phyloP scores from a whole-genome alignment of 2,888 invertebrate species.

The Cosmia pyralina region DNA sequence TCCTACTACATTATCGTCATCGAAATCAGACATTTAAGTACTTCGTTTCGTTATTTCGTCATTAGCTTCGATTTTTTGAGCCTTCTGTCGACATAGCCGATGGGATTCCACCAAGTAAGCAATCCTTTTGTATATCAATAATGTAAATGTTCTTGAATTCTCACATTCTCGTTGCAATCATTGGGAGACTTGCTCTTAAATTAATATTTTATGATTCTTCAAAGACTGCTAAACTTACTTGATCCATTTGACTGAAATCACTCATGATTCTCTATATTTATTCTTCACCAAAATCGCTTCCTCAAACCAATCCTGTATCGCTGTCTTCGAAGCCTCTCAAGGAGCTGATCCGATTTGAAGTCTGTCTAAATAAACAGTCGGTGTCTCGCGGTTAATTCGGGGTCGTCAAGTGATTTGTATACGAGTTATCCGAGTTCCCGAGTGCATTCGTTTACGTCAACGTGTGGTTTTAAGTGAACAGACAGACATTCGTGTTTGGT shows the following conservation, averaged over 20 bases:
- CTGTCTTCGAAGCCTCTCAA: constrained; percentile 56
- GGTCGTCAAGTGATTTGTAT: constrained; percentile 78
- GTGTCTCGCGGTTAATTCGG: constrained; percentile 78
- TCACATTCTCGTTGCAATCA: background rate
- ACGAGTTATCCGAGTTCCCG: constrained; percentile 65
- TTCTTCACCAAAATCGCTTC: constrained; percentile 31
- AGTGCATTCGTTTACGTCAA: constrained; percentile 74
- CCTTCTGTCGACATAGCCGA: too few relatives aligned
- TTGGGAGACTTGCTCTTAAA: background rate
- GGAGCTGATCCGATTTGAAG: constrained; percentile 61
- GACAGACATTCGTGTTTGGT: constrained; percentile 54
- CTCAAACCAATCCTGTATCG: constrained; percentile 40
- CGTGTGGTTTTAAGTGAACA: constrained; percentile 65
- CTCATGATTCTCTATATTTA: background rate
- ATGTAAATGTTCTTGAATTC: background rate
- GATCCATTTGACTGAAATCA: background rate
- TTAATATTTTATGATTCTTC: background rate
- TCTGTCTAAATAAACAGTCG: constrained; percentile 72
- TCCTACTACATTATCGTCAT: background rate
- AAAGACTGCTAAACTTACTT: background rate
- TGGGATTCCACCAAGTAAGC: background rate
- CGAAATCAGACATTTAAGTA: background rate
- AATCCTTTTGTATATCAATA: background rate
- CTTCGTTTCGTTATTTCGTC: too few relatives aligned
- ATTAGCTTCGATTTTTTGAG: background rate